These are phyloP conservation scores for Abrostola tripartita DNA, from an alignment of 2,888 invertebrate species.

Conservation along the genomic window DNA sequence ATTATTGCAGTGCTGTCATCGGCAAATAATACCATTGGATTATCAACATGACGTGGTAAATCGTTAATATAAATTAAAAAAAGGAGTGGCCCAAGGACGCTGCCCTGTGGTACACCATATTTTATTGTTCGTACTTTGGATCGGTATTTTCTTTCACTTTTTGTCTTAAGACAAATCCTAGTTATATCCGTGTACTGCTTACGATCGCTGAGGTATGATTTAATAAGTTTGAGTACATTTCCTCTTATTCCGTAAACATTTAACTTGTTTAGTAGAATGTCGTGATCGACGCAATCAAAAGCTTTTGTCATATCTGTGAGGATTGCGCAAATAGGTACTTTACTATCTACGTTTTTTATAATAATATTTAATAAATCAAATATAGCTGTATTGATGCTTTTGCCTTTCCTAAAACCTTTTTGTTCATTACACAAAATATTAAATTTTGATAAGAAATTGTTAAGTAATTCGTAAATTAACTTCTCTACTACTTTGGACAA, in stretches of 20 bases:
- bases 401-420: slow-evolving; percentile 9
- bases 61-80: too few relatives aligned
- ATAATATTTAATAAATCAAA: slow-evolving; percentile 3
- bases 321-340: slow-evolving; percentile 1
- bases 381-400: slow-evolving; percentile 5
- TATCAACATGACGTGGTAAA: too few relatives aligned
- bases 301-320: background rate
- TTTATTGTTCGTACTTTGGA: background rate
- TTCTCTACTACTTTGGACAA: slow-evolving; percentile 3
- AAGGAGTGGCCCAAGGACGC: too few relatives aligned
- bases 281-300: background rate
- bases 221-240: background rate
- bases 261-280: slow-evolving; percentile 4
- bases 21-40: too few relatives aligned
- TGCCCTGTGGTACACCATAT: background rate
- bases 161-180: background rate
- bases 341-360: background rate
- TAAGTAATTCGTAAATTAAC: slow-evolving; percentile 4
- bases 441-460: slow-evolving; percentile 13
- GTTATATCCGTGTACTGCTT: slow-evolving; percentile 3
- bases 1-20: too few relatives aligned
- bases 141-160: background rate
- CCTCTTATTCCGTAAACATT: slow-evolving; percentile 1
- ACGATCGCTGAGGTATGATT: slow-evolving; percentile 5
- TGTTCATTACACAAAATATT: slow-evolving; percentile 5